A percentile compares a stretch with the other conserved stretches of the same genome.
These are phyloP conservation scores for Odocoileus hemionus DNA, from an alignment of 2,113 vertebrate species.

Conservation along the genomic window DNA sequence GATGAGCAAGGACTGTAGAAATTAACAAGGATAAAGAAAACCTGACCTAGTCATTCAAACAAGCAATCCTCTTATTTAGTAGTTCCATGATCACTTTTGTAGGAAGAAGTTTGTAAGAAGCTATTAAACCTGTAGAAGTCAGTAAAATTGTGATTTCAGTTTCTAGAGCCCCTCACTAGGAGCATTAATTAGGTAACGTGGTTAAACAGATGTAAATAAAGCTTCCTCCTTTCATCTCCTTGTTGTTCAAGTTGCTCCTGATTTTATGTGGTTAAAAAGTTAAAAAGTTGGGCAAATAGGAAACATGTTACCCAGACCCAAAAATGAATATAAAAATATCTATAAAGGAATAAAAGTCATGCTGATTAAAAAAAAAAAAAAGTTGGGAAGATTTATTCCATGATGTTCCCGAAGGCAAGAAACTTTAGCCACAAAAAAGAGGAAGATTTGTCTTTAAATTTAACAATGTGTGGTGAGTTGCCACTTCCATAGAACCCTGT, in stretches of 20 bases:
- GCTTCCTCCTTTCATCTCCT: background rate
- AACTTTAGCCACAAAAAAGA: background rate
- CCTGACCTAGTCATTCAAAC: background rate
- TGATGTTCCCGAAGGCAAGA: background rate
- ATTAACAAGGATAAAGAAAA: background rate
- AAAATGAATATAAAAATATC: background rate
- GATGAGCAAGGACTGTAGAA: background rate
- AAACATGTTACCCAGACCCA: background rate
- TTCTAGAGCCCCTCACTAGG: background rate
- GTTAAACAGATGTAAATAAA: background rate
- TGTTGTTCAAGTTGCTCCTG: background rate
- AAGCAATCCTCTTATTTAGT: background rate
- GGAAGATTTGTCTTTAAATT: background rate
- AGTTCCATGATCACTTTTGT: background rate
- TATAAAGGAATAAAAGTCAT: background rate
- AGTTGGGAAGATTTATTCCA: background rate
- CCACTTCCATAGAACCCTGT: background rate
- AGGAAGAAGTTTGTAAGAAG: background rate
- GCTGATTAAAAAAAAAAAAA: background rate
- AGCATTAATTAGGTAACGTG: background rate
- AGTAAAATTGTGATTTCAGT: background rate
- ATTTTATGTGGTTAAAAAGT: background rate
- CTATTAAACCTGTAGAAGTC: background rate
- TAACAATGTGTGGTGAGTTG: background rate
- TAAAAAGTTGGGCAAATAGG: background rate